Conservation (phyloP, 2,888 invertebrate genomes). For the Barypeithes pellucidus region DNA sequence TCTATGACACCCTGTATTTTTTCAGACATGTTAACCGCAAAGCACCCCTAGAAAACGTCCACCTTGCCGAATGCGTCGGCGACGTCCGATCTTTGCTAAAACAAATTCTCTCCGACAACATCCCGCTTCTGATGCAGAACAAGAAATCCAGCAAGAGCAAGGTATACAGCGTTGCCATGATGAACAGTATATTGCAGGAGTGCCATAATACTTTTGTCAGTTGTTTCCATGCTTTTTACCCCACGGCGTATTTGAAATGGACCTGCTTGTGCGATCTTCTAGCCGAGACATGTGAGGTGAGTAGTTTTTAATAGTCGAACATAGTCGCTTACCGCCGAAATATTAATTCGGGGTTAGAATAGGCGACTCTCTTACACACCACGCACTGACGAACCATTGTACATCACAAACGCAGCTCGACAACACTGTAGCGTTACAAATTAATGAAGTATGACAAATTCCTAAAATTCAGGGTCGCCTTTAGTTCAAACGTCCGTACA, state of each 20-base stretch:
- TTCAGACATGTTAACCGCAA: conserved; percentile 69
- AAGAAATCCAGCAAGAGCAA: conserved; percentile 70
- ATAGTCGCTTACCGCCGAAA: too few relatives aligned
- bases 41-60: conserved; percentile 79
- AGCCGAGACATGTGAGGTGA: conserved; percentile 80
- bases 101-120: conserved; percentile 85
- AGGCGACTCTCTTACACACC: too few relatives aligned
- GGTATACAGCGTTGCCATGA: conserved; percentile 75
- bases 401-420: too few relatives aligned
- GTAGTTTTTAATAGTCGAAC: too few relatives aligned
- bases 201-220: conserved; percentile 92
- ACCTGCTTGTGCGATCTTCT: conserved; percentile 89
- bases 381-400: too few relatives aligned
- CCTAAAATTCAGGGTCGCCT: too few relatives aligned
- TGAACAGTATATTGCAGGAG: conserved; percentile 86
- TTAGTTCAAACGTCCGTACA: too few relatives aligned
- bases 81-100: conserved; percentile 88
- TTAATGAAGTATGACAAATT: too few relatives aligned
- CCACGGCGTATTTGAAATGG: conserved; percentile 95
- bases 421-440: too few relatives aligned
- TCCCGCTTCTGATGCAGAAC: conserved; percentile 68
- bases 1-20: too few relatives aligned
- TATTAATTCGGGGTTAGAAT: too few relatives aligned
- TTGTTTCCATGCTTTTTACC: conserved; percentile 97
- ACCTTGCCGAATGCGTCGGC: conserved; percentile 88